Evolutionary conservation across 2,888 invertebrate genomes (phyloP), one percentile per base, ranked within the genome.

Genomic region (Sinelater perroti): DNA sequence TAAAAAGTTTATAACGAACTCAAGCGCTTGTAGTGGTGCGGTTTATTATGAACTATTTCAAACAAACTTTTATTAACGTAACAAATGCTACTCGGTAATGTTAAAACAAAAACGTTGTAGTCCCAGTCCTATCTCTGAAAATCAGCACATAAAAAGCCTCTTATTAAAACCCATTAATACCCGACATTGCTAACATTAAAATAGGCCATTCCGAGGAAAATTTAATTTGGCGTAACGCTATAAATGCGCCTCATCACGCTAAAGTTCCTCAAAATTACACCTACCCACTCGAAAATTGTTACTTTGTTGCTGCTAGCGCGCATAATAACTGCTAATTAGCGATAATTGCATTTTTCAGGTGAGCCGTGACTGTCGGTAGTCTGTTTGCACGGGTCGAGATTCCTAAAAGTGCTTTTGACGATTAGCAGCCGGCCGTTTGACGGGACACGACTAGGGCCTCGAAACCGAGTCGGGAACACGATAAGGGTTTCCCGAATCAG

Each of bases 401-500:
- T 28, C 28, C 5, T 28, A n/a, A 28, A 28, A 28, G n/a, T n/a
- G n/a, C n/a, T n/a, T n/a, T n/a, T n/a, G n/a, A n/a, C n/a, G n/a
- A n/a, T n/a, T n/a, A n/a, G n/a, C n/a, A n/a, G 44, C 53, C 38
- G 18, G 18, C 18, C 35, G 47, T 42, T 54, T 33, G 28, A 35
- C 47, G 44, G 50, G 49, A 53, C 42, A 54, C 14, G 21, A 38
- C n/a, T 33, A 21, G 49, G 20, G 18, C 40, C 54, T 53, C 35
- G n/a, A 50, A 56, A 44, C 28, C 16, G 18, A 44, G 35, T 13
- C 11, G 17, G 8, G 35, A 35, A 55, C 46, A 52, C 36, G 58
- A 58, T 58, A 58, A 54, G 33, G 14, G 28, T 54, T 58, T 58
- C 53, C 58, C 45, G 28, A 58, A 49, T 17, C 44, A 42, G 38